phyloP scores from a whole-genome alignment of 2,888 invertebrate species.

The Eremobia ochroleuca region DNA sequence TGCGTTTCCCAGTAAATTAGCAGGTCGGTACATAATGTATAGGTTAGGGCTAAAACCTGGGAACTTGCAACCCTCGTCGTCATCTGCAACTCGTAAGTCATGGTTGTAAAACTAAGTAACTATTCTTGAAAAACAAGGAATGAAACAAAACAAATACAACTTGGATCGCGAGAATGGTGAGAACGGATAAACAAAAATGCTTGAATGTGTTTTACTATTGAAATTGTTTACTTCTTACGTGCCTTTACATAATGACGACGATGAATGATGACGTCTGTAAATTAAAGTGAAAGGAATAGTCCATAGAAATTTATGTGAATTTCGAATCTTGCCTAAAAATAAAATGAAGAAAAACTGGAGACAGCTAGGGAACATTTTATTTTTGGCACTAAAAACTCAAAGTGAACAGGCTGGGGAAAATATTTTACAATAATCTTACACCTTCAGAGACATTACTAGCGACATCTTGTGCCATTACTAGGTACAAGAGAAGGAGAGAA shows the following conservation, averaged over 20 bases:
- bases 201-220: slow-evolving; percentile 42
- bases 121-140: background rate
- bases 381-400: background rate
- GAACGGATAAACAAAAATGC: slow-evolving; percentile 3
- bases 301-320: background rate
- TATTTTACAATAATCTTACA: background rate
- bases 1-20: slow-evolving; percentile 2
- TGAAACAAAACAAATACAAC: background rate
- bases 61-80: background rate
- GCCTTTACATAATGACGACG: slow-evolving; percentile 40
- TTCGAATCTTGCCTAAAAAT: background rate
- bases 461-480: slow-evolving; percentile 43
- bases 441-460: slow-evolving; percentile 18
- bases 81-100: too few species aligned
- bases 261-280: background rate
- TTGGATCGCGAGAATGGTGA: background rate
- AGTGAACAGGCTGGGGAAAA: background rate
- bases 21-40: background rate
- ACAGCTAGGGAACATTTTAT: background rate
- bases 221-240: slow-evolving; percentile 32
- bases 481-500: background rate
- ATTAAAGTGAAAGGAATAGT: background rate
- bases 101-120: background rate
- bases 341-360: background rate
- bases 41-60: background rate